A percentile compares a stretch with the other conserved stretches of the same genome.
Conservation (phyloP, 2,888 invertebrate species). For the Dicranocentrus wangi region DNA sequence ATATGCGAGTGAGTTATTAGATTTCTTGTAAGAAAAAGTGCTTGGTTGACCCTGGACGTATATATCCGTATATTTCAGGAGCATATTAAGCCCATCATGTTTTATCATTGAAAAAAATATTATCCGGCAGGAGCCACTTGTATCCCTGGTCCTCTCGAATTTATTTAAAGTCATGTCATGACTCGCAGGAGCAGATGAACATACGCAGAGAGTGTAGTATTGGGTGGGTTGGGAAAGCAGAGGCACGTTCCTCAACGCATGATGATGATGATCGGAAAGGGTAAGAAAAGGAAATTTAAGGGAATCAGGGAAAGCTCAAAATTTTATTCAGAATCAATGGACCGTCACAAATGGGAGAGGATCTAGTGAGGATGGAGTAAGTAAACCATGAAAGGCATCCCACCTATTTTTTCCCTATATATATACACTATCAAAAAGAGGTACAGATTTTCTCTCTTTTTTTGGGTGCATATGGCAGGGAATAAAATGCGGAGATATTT, state of each 20-base stretch:
- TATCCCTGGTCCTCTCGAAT: conserved; percentile 2
- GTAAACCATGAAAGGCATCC: conserved; percentile 5
- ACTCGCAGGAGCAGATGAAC: not conserved
- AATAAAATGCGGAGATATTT: conserved; percentile 55
- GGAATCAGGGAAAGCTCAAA: conserved; percentile 64
- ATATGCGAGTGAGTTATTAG: too few relatives aligned
- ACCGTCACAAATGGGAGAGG: conserved; percentile 67
- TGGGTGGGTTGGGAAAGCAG: not conserved
- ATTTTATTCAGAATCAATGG: conserved; percentile 72
- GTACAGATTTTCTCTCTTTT: not conserved
- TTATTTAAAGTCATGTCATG: conserved; percentile 40
- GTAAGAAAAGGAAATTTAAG: conserved; percentile 58
- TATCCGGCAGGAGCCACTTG: not conserved
- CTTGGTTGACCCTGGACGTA: too few relatives aligned
- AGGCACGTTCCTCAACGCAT: conserved; percentile 26
- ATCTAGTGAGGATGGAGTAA: conserved; percentile 42
- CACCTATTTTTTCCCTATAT: not conserved
- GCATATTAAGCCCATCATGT: too few relatives aligned
- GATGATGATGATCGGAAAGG: conserved; percentile 44
- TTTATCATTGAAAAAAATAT: too few relatives aligned
- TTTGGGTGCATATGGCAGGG: conserved; percentile 19
- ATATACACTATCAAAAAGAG: not conserved
- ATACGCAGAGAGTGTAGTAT: not conserved
- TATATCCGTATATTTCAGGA: too few relatives aligned
- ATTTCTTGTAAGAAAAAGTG: too few relatives aligned